Conservation (phyloP, 2,888 invertebrate genomes). For the Cantharis flavilabris region DNA sequence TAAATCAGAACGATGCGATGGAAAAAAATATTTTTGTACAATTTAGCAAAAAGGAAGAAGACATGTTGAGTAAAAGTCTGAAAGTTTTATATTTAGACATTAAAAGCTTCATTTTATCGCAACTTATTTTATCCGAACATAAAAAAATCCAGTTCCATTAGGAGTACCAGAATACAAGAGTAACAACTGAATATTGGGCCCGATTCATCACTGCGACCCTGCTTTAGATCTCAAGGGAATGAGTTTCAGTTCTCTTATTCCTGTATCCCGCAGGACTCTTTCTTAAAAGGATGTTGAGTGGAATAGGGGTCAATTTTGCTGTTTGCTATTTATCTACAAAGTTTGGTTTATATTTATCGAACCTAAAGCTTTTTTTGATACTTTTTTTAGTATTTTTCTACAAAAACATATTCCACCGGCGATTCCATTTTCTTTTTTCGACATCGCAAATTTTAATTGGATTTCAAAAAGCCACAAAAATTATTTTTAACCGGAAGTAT, state of each 20-base stretch:
- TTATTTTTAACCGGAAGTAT: not conserved
- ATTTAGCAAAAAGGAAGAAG: not conserved
- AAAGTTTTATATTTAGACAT: constrained; percentile 17
- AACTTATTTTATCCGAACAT: constrained; percentile 36
- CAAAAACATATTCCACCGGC: not conserved
- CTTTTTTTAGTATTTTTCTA: not conserved
- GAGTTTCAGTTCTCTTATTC: constrained; percentile 23
- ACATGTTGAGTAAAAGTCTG: constrained; percentile 11
- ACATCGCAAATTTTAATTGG: not conserved
- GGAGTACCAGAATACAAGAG: constrained; percentile 40
- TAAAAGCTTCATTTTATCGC: constrained; percentile 36
- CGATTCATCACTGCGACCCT: constrained; percentile 40
- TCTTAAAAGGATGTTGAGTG: constrained; percentile 35
- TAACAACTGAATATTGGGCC: constrained; percentile 44
- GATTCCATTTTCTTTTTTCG: not conserved
- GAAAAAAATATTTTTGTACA: not conserved
- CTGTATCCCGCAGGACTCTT: constrained; percentile 35
- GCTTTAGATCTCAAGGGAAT: constrained; percentile 20
- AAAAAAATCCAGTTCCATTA: constrained; percentile 45
- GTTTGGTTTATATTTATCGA: constrained; percentile 18
- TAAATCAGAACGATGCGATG: not conserved
- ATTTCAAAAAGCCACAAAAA: not conserved
- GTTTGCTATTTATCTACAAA: constrained; percentile 30
- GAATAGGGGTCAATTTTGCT: constrained; percentile 37
- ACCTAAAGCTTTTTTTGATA: constrained; percentile 7